A percentile compares a stretch with the other conserved stretches of the same genome.
These are phyloP conservation scores for Aphyosemion australe DNA, from an alignment of 2,113 vertebrate genomes.

Conservation along the genomic window DNA sequence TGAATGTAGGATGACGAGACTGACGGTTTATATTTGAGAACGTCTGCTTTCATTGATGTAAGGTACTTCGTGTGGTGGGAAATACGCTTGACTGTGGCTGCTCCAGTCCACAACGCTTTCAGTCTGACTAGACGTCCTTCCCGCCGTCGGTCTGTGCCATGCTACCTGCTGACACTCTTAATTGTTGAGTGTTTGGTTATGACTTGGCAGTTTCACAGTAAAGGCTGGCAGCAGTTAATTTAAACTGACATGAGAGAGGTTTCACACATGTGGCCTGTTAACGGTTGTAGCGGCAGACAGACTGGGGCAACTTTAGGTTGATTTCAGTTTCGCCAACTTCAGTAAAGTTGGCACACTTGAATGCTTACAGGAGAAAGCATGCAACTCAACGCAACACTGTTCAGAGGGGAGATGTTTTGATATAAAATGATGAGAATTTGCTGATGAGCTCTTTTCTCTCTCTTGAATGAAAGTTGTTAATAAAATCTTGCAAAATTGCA, in stretches of 20 bases:
- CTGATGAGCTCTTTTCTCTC: neutral
- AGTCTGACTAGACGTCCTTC: conserved; percentile 32
- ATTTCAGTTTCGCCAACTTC: neutral
- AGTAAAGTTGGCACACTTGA: neutral
- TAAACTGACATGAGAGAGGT: conserved; percentile 8
- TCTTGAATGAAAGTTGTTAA: neutral
- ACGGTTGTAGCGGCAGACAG: conserved; percentile 11
- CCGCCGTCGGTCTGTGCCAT: conserved; percentile 21
- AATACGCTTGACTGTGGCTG: conserved; percentile 29
- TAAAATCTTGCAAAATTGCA: neutral
- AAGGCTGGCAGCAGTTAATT: conserved; percentile 15
- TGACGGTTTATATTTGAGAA: conserved; percentile 14
- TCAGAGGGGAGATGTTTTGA: neutral
- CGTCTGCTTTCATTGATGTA: conserved; percentile 46
- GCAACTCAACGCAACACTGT: neutral
- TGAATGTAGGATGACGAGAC: conserved; percentile 13
- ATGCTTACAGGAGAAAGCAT: neutral
- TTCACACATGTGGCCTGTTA: conserved; percentile 18
- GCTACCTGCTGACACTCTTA: neutral
- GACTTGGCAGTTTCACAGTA: conserved; percentile 56
- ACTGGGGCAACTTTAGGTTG: neutral
- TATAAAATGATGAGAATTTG: neutral
- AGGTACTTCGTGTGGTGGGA: conserved; percentile 54
- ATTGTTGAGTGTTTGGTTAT: conserved; percentile 20
- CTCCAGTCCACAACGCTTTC: conserved; percentile 38